phyloP scores from a whole-genome alignment of 2,113 vertebrate species.

The Menidia beryllina region DNA sequence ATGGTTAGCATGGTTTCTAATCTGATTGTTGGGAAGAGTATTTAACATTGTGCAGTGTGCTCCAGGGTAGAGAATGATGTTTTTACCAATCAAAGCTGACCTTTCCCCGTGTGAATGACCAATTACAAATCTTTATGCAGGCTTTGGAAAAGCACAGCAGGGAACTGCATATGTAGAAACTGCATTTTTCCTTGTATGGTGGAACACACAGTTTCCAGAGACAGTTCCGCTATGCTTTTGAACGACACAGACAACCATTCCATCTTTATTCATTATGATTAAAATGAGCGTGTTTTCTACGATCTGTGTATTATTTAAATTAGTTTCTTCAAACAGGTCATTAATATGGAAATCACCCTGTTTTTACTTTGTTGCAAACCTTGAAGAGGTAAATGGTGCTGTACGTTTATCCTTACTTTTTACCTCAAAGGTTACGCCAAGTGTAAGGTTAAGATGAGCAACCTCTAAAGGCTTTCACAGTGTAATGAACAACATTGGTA shows the following conservation, averaged over 20 bases:
- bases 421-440: conserved; percentile 1
- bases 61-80: conserved; percentile 36
- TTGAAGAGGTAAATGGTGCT: conserved; percentile 27
- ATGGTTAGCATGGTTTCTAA: conserved; percentile 64
- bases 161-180: not conserved
- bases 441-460: not conserved
- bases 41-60: conserved; percentile 57
- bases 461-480: not conserved
- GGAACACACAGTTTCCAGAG: not conserved
- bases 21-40: conserved; percentile 60
- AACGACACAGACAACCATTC: not conserved
- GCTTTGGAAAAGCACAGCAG: not conserved
- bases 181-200: not conserved
- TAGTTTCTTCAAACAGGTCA: conserved; percentile 47
- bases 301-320: conserved; percentile 50
- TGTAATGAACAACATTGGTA: not conserved
- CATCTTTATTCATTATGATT: conserved; percentile 27
- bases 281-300: conserved; percentile 22
- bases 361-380: conserved; percentile 40
- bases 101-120: not conserved
- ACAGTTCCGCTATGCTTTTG: not conserved
- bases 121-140: not conserved
- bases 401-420: conserved; percentile 10
- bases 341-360: conserved; percentile 51
- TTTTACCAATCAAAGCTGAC: conserved; percentile 29